phyloP scores from a whole-genome alignment of 2,113 vertebrate genomes.

The Mobula hypostoma region DNA sequence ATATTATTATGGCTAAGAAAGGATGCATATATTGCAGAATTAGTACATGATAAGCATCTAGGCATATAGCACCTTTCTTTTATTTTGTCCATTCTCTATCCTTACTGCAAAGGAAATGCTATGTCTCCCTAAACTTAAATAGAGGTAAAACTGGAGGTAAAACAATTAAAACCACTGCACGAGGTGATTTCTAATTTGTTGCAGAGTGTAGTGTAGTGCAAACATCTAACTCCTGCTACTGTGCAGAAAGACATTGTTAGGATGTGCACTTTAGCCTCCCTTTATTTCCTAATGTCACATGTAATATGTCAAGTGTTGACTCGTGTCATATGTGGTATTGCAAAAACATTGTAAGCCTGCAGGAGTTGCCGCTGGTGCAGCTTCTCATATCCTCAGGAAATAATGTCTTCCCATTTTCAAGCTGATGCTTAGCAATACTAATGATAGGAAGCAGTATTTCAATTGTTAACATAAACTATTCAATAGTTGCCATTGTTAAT shows the following conservation, averaged over 20 bases:
- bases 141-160: neutral
- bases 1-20: neutral
- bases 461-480: neutral
- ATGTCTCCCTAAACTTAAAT: neutral
- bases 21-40: neutral
- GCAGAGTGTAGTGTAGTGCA: too few relatives aligned
- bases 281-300: conserved; percentile 24
- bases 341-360: conserved; percentile 8
- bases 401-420: neutral
- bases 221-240: neutral
- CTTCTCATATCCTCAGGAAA: neutral
- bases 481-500: neutral
- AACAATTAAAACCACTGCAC: neutral
- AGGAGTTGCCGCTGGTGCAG: neutral
- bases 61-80: neutral
- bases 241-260: neutral
- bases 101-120: neutral
- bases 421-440: neutral
- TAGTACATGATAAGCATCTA: neutral
- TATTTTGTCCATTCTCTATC: neutral
- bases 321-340: neutral
- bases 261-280: neutral
- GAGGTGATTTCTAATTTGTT: neutral
- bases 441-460: neutral
- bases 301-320: conserved; percentile 14